These are phyloP conservation scores for Dendrocincla fuliginosa DNA, from an alignment of 2,797 vertebrate genomes.

Conservation along the genomic window DNA sequence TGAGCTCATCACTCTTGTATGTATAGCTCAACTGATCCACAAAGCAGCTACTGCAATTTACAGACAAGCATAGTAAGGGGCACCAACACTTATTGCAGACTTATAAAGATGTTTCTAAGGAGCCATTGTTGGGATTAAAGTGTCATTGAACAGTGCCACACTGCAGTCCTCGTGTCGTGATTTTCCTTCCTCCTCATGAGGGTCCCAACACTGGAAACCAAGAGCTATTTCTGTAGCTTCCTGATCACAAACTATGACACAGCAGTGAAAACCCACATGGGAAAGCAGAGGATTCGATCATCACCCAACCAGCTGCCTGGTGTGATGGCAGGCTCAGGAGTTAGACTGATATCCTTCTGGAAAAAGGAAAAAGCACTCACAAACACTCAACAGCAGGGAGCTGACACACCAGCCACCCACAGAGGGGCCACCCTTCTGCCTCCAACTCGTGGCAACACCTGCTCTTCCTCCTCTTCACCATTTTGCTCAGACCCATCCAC, in stretches of 20 bases:
- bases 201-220: accelerated
- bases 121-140: background rate
- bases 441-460: slow-evolving; percentile 18
- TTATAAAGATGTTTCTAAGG: background rate
- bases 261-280: slow-evolving; percentile 1
- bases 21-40: background rate
- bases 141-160: background rate
- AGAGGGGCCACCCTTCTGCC: background rate
- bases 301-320: background rate
- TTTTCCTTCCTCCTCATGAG: background rate
- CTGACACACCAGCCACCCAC: background rate
- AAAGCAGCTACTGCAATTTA: background rate
- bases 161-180: background rate
- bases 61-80: background rate
- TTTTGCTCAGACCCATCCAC: background rate
- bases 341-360: background rate
- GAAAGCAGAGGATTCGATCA: background rate
- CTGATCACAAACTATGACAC: background rate
- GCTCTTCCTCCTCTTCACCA: background rate
- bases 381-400: slow-evolving; percentile 1
- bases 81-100: background rate
- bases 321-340: background rate
- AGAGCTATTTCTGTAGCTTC: background rate
- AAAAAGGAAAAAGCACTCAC: background rate
- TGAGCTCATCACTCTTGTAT: background rate